Percentiles rank a stretch among this genome's conserved stretches.
These are phyloP conservation scores for Rhynchopsitta pachyrhyncha DNA, from an alignment of 2,113 vertebrate genomes.

Conservation along the genomic window DNA sequence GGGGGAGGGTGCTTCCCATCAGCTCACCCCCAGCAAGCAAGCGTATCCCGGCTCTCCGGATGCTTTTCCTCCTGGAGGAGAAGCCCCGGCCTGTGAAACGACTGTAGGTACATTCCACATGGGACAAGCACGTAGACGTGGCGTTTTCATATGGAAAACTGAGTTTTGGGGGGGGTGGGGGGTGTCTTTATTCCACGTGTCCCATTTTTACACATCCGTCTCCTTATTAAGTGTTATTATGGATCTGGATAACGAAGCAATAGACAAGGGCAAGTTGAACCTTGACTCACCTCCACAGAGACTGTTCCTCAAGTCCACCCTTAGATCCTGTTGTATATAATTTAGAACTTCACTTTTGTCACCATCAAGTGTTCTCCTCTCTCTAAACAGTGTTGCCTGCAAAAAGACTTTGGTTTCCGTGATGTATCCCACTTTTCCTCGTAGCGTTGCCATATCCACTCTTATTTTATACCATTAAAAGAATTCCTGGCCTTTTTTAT, in stretches of 20 bases:
- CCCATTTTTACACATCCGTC: constrained; percentile 76
- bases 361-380: constrained; percentile 75
- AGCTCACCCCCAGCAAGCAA: not conserved
- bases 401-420: constrained; percentile 74
- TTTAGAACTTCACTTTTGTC: constrained; percentile 77
- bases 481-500: constrained; percentile 57
- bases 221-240: constrained; percentile 62
- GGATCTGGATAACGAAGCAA: constrained; percentile 77
- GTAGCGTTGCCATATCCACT: constrained; percentile 72
- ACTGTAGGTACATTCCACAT: constrained; percentile 80
- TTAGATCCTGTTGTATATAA: constrained; percentile 77
- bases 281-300: constrained; percentile 51
- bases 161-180: not conserved
- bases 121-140: constrained; percentile 66
- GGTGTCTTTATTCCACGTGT: constrained; percentile 64
- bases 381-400: constrained; percentile 81
- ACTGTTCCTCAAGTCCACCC: constrained; percentile 72
- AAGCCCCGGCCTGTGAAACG: constrained; percentile 6
- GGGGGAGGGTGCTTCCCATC: not conserved
- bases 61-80: not conserved
- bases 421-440: constrained; percentile 71
- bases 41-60: not conserved
- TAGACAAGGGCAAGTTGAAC: constrained; percentile 71
- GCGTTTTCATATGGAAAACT: constrained; percentile 67
- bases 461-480: constrained; percentile 70